Evolutionary conservation across 2,797 vertebrate genomes (phyloP), one percentile per base, ranked within the genome.

Genomic region (Amblyopsis hoosieri): DNA sequence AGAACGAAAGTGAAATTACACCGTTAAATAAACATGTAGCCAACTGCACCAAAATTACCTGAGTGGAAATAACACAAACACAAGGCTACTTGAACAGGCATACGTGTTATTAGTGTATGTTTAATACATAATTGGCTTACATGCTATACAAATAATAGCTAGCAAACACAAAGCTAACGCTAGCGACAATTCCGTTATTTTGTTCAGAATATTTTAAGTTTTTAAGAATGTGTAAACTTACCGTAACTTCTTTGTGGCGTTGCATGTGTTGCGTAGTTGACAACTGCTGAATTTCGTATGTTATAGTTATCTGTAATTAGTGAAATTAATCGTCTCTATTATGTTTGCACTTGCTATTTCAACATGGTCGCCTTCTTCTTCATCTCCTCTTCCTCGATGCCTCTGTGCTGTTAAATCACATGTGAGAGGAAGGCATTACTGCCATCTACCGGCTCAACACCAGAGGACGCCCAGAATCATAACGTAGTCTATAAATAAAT

Each of bases 351-450:
- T 89, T 83, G 81, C 87, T 87, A 91, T 87, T 90, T 90, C 89
- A 93, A 92, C 87, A 93, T 91, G 91, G 90, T 89, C 89, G 88
- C 88, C 87, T 80, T 86, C 85, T 82, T 86, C 86, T 85, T 87
- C 87, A 71, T 70, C 78, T 69, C 15, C 68, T 86, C 80, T 84
- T 86, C 80, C 69, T 79, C 78, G 74, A 15, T 3, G 56, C 45
- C 31, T 66, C 23, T 2, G 47, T 73, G 23, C 59, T 62, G 72
- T 81, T 45, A 86, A 81, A 79, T 82, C 45, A 64, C 62, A 60
- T 4, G 31, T 14, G 45, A 49, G n/a, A 19, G 4, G 0, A 0
- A 0, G 3, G 6, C 67, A 50, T 63, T 69, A 3, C 76, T 48
- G 82, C 87, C 90, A 2, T 67, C 90, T 78, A 17, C 69, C 2